These are phyloP conservation scores for Dinoponera quadriceps DNA, from an alignment of 1,140 invertebrate genomes.

Conservation along the genomic window DNA sequence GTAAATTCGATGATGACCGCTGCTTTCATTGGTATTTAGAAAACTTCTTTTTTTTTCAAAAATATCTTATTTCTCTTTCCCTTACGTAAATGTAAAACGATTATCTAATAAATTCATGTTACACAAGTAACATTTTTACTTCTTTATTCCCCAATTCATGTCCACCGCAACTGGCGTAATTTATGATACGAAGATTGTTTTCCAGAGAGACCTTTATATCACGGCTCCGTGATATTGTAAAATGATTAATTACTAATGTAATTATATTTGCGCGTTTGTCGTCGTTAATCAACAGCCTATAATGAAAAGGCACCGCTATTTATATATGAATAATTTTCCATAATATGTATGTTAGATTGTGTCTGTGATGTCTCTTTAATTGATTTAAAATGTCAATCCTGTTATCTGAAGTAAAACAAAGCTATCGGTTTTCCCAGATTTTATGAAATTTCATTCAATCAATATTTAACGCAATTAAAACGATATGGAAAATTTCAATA, in stretches of 20 bases:
- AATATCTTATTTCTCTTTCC: neutral
- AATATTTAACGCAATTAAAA: slow-evolving; percentile 7
- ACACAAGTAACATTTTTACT: neutral
- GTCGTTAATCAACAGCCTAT: slow-evolving; percentile 16
- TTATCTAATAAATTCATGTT: neutral
- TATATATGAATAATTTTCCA: slow-evolving; percentile 19
- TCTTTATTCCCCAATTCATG: neutral
- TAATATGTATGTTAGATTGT: slow-evolving; percentile 3
- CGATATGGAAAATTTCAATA: neutral
- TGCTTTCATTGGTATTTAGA: no score
- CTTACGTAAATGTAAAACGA: neutral
- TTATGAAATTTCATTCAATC: slow-evolving; percentile 4
- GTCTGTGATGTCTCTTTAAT: slow-evolving; percentile 44
- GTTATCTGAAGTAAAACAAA: slow-evolving; percentile 25
- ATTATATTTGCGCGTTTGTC: slow-evolving; percentile 28
- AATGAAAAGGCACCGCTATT: slow-evolving; percentile 6
- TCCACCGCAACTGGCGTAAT: neutral
- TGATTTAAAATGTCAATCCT: slow-evolving; percentile 42
- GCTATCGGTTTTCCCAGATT: neutral
- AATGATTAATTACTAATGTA: slow-evolving; percentile 43
- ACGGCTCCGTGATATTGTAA: slow-evolving; percentile 5
- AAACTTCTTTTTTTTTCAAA: neutral
- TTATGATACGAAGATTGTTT: neutral
- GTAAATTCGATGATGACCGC: no score
- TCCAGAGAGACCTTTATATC: slow-evolving; percentile 9